These are phyloP conservation scores for Zaprionus inermis DNA, from an alignment of 1,140 invertebrate genomes.

Conservation along the genomic window DNA sequence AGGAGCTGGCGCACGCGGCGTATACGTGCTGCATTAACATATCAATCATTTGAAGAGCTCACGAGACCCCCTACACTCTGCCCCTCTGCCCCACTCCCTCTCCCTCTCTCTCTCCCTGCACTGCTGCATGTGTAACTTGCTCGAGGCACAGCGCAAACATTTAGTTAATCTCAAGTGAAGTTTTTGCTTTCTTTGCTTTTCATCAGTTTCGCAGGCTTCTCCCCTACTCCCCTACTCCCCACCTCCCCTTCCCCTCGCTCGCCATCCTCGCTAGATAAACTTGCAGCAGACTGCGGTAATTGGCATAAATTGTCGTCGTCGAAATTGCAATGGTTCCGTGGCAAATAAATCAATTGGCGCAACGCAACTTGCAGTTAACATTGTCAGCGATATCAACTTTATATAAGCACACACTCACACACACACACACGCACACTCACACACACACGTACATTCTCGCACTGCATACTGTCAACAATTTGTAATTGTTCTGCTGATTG, in stretches of 20 bases:
- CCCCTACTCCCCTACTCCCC: neutral
- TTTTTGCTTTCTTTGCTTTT: constrained; percentile 32
- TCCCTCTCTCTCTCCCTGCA: constrained; percentile 1
- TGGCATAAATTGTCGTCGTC: constrained; percentile 41
- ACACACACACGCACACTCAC: constrained; percentile 19
- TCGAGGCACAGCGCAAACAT: constrained; percentile 35
- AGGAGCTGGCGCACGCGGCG: constrained; percentile 52
- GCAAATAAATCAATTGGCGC: constrained; percentile 54
- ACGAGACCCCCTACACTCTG: neutral
- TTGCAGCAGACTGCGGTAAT: constrained; percentile 50
- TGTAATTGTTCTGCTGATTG: constrained; percentile 80
- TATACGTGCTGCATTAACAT: constrained; percentile 73
- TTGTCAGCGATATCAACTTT: constrained; percentile 73
- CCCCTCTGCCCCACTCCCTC: neutral
- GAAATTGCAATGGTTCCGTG: constrained; percentile 42
- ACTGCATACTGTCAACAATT: constrained; percentile 58
- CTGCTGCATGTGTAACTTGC: constrained; percentile 1
- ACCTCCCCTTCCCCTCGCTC: neutral
- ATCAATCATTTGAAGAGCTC: constrained; percentile 70
- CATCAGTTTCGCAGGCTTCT: constrained; percentile 11
- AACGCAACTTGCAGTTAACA: constrained; percentile 67
- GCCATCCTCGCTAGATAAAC: constrained; percentile 30
- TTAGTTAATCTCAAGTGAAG: constrained; percentile 45
- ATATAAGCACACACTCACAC: constrained; percentile 22
- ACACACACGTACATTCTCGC: neutral